Evolutionary conservation across 2,113 vertebrate genomes (phyloP).

Genomic region (Eupsittula cactorum): DNA sequence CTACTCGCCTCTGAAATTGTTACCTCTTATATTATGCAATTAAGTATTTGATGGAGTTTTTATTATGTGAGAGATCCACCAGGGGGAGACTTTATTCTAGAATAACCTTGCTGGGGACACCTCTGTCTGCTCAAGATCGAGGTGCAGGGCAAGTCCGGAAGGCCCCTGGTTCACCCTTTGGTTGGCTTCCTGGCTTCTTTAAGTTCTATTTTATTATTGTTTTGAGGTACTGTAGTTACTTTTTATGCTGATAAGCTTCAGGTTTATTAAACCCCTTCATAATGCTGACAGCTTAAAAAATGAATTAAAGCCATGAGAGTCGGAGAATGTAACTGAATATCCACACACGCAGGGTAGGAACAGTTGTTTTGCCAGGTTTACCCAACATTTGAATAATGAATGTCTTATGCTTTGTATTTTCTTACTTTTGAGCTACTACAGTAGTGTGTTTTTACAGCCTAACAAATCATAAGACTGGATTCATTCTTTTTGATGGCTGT

Average conservation of each 20-base stretch:
- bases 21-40: not conserved
- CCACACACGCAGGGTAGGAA: not conserved
- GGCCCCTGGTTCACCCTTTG: not conserved
- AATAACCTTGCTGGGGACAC: constrained; percentile 46
- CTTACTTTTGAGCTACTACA: not conserved
- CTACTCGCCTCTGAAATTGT: not conserved
- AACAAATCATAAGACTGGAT: not conserved
- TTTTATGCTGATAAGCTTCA: not conserved
- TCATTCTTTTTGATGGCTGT: constrained; percentile 28
- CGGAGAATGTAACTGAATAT: not conserved
- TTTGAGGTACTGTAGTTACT: not conserved
- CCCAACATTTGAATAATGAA: not conserved
- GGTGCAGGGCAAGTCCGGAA: not conserved
- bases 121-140: not conserved
- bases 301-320: not conserved
- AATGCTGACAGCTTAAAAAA: not conserved
- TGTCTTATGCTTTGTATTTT: not conserved
- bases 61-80: constrained; percentile 34
- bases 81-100: constrained; percentile 50
- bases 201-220: not conserved
- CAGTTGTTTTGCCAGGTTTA: not conserved
- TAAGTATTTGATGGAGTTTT: constrained; percentile 23
- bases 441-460: not conserved
- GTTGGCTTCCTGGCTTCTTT: not conserved
- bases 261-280: constrained; percentile 7